Conservation (phyloP, 2,797 vertebrate species). For the Artibeus lituratus region DNA sequence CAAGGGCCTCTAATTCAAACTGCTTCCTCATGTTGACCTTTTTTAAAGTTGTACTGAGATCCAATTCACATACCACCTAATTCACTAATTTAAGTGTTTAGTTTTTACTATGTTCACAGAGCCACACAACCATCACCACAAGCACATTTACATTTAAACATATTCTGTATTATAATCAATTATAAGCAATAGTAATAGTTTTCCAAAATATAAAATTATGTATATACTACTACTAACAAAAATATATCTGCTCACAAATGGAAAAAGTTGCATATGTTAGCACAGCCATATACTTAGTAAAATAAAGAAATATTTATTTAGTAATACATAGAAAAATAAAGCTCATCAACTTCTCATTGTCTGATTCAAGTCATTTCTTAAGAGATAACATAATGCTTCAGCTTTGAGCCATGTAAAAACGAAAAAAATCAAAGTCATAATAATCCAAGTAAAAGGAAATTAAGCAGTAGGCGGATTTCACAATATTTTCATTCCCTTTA, state of each 20-base stretch:
- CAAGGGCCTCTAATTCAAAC: not conserved
- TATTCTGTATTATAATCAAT: not conserved
- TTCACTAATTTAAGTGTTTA: not conserved
- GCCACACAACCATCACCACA: not conserved
- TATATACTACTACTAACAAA: constrained; percentile 3
- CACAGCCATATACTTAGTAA: not conserved
- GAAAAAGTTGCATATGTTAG: not conserved
- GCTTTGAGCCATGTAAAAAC: not conserved
- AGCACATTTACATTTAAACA: constrained; percentile 26
- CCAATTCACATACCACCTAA: not conserved
- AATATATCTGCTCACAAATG: not conserved
- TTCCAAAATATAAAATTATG: constrained; percentile 11
- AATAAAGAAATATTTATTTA: no score
- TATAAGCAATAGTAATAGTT: not conserved
- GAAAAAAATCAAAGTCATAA: constrained; percentile 19
- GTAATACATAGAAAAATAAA: not conserved
- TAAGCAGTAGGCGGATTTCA: not conserved
- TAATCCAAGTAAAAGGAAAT: not conserved
- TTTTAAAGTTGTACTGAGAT: not conserved
- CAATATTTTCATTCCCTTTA: not conserved
- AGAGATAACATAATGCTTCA: not conserved
- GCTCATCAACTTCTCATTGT: not conserved
- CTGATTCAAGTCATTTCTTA: constrained; percentile 11
- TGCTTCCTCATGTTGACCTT: not conserved
- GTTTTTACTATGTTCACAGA: not conserved